These are phyloP conservation scores for Trinectes maculatus DNA, from an alignment of 2,113 vertebrate genomes.

Conservation along the genomic window DNA sequence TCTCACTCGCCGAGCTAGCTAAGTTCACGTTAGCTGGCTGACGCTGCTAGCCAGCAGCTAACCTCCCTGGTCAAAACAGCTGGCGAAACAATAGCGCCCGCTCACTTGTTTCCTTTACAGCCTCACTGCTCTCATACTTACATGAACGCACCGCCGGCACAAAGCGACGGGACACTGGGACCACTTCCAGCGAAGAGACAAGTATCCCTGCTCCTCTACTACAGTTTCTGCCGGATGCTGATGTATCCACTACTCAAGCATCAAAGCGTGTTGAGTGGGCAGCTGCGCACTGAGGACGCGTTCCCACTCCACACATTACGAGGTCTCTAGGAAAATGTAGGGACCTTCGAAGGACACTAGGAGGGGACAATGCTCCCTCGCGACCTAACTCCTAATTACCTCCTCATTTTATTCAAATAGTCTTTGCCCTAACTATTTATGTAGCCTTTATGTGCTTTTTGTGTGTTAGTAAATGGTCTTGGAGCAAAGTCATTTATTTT, in stretches of 20 bases:
- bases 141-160: background rate
- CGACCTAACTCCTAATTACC: background rate
- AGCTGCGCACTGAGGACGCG: conserved; percentile 66
- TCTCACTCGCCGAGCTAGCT: conserved; percentile 30
- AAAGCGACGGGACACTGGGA: background rate
- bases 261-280: conserved; percentile 61
- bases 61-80: conserved; percentile 64
- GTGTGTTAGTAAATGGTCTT: too few species aligned
- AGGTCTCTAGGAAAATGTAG: conserved; percentile 27
- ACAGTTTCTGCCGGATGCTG: conserved; percentile 37
- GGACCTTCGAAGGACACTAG: conserved; percentile 44
- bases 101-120: too few species aligned
- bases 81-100: conserved; percentile 38
- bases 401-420: background rate
- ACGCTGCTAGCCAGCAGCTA: conserved; percentile 66
- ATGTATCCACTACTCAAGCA: conserved; percentile 22
- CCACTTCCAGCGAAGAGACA: background rate
- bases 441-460: background rate
- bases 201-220: conserved; percentile 7
- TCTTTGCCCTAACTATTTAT: too few species aligned
- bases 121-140: conserved; percentile 28
- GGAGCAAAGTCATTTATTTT: too few species aligned
- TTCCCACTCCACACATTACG: conserved; percentile 23
- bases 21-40: conserved; percentile 56
- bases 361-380: background rate